These are phyloP conservation scores for Cyanoramphus novaezelandiae DNA, from an alignment of 2,113 vertebrate genomes.

Conservation along the genomic window DNA sequence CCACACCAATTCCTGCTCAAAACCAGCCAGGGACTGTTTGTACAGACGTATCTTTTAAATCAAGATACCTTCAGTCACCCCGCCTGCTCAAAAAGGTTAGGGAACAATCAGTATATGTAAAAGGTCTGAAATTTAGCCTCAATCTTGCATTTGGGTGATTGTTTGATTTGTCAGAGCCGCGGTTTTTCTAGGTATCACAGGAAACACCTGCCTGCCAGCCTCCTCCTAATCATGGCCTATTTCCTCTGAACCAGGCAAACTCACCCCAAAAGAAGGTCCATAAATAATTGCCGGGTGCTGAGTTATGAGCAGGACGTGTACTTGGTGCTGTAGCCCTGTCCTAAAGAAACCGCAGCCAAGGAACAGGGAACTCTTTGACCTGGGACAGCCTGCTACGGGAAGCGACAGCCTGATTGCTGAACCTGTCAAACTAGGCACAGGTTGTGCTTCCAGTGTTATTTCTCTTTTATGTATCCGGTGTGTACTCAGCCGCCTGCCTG, in stretches of 20 bases:
- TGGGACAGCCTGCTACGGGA: background rate
- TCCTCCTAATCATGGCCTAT: background rate
- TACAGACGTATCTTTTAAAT: constrained; percentile 2
- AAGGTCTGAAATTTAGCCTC: constrained; percentile 3
- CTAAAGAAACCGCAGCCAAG: background rate
- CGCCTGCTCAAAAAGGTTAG: background rate
- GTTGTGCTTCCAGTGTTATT: background rate
- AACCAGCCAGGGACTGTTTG: background rate
- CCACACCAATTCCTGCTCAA: background rate
- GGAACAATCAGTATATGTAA: background rate
- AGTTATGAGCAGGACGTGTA: background rate
- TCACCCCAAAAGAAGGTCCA: background rate
- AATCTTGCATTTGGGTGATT: background rate
- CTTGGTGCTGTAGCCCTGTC: background rate
- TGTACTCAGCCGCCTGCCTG: background rate
- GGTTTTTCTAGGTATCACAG: constrained; percentile 28
- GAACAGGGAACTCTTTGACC: background rate
- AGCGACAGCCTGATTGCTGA: background rate
- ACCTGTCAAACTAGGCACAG: background rate
- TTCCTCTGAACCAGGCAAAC: constrained; percentile 21
- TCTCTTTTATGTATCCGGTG: background rate
- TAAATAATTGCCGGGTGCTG: background rate
- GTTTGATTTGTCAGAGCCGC: background rate
- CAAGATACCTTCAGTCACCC: background rate
- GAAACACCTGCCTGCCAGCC: constrained; percentile 40